Evolutionary conservation across 1,140 invertebrate genomes (phyloP).

Genomic region (Bombus pascuorum): DNA sequence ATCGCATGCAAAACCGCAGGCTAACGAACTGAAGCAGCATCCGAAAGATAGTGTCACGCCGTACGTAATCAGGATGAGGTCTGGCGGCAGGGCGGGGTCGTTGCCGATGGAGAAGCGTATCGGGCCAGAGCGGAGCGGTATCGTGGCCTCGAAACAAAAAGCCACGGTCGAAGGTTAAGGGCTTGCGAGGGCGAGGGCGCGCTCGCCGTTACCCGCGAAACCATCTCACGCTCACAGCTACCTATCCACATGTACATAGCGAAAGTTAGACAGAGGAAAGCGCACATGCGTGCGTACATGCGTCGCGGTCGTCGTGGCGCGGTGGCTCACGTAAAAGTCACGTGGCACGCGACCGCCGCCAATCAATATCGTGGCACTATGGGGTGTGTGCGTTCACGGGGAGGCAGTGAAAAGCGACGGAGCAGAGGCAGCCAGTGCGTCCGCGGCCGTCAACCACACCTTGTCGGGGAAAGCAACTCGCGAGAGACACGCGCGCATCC

Average conservation of each 20-base stretch:
- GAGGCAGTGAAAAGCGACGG: conserved; percentile 33
- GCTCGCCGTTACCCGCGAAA: conserved; percentile 25
- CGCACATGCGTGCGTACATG: neutral
- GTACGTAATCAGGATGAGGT: conserved; percentile 3
- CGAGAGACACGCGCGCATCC: neutral
- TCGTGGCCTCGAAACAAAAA: conserved; percentile 22
- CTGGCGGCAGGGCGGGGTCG: conserved; percentile 48
- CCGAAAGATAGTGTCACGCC: too few relatives aligned
- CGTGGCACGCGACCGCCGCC: conserved; percentile 62
- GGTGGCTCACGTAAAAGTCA: conserved; percentile 48
- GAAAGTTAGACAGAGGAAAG: neutral
- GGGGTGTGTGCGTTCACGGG: conserved; percentile 47
- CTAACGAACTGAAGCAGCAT: neutral
- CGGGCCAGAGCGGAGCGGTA: neutral
- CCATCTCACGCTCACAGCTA: neutral
- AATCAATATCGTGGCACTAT: conserved; percentile 66
- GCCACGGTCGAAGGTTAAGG: conserved; percentile 53
- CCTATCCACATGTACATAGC: neutral
- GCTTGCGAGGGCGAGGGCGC: conserved; percentile 15
- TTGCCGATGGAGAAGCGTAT: conserved; percentile 35
- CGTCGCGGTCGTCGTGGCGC: neutral
- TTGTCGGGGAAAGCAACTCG: conserved; percentile 27
- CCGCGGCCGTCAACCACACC: conserved; percentile 66
- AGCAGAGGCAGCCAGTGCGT: conserved; percentile 49
- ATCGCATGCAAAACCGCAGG: too few relatives aligned